Evolutionary conservation across 2,113 vertebrate genomes (phyloP).

Genomic region (Numenius arquata): DNA sequence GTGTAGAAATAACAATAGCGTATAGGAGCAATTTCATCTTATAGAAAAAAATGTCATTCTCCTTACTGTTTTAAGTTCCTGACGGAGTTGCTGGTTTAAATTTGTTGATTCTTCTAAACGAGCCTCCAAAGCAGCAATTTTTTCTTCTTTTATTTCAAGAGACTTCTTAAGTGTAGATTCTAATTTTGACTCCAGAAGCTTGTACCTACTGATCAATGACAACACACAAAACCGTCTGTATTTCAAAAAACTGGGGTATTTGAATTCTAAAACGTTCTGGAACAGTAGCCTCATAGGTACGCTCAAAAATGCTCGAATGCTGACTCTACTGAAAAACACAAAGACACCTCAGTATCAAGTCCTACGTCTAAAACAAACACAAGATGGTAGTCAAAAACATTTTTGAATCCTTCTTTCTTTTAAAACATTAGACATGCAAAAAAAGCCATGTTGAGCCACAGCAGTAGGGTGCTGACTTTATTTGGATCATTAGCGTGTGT

Average conservation of each 20-base stretch:
- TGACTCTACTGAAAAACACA: not conserved
- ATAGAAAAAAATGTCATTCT: not conserved
- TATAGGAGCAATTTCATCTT: not conserved
- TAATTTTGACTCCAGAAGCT: conserved; percentile 92
- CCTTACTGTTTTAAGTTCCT: conserved; percentile 96
- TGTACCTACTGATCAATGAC: conserved; percentile 80
- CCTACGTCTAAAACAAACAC: not conserved
- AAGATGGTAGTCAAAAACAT: not conserved
- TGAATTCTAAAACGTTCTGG: not conserved
- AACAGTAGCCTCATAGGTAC: not conserved
- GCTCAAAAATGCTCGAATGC: not conserved
- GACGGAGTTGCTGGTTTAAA: conserved; percentile 95
- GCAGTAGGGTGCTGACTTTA: not conserved
- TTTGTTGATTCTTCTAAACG: conserved; percentile 97
- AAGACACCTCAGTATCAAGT: not conserved
- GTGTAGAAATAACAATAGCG: not conserved
- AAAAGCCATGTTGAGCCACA: not conserved
- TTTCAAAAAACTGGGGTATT: not conserved
- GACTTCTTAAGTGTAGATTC: conserved; percentile 95
- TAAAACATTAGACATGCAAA: not conserved
- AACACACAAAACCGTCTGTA: not conserved
- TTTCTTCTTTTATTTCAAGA: conserved; percentile 98
- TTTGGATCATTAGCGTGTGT: not conserved
- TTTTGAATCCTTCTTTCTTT: not conserved
- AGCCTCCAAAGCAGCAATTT: conserved; percentile 96